Base-by-base conservation (phyloP, 1,140 invertebrate species). In the Drosophila persimilis region DNA sequence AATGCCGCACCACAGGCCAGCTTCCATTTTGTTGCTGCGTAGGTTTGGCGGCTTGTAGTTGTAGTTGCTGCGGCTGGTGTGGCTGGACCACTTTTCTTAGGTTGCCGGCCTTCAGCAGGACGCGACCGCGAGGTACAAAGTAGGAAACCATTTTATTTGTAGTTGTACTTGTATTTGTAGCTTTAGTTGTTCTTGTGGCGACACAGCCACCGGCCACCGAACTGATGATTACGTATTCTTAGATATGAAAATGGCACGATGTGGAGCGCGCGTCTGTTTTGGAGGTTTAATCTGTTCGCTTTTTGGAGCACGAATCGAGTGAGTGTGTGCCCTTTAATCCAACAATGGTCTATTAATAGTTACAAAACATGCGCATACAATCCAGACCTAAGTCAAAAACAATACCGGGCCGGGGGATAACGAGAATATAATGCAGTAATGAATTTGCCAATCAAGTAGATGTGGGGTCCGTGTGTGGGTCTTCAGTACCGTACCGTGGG, bases 111-210 rank as follows among this genome's bases (percentile, higher is more conserved):
- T 91, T 91, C 0, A 90, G 60, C 8, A 91, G 70, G 55, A 90
- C 77, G 39, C 90, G 81, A 9, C 83, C 83, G 58, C 90, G 81
- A 52, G 90, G 90, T 48, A 91, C 80, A 69, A 91, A 90, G 57
- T 91, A 91, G 41, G 90, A 91, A 66, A 90, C 86, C 90, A 91
- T 90, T 63, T 39, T 39, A 39, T 24, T 86, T 59, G 24, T 44
- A 13, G 26, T 17, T 51, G 44, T 26, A 35, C 15, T 64, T 57
- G 39, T 55, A 63, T 29, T 44, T 29, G 44, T 53, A 31, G 8
- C 2, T 31, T 0, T 31, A 31, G 46, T 56, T 70, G 35, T 13
- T 39, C 35, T 39, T 39, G 11, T 39, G 35, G 35, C 35, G 35
- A 39, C 35, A 39, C 35, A 39, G 35, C 35, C 35, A 39, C 35